Conservation (phyloP, 2,113 vertebrate genomes). For the Scortum barcoo region DNA sequence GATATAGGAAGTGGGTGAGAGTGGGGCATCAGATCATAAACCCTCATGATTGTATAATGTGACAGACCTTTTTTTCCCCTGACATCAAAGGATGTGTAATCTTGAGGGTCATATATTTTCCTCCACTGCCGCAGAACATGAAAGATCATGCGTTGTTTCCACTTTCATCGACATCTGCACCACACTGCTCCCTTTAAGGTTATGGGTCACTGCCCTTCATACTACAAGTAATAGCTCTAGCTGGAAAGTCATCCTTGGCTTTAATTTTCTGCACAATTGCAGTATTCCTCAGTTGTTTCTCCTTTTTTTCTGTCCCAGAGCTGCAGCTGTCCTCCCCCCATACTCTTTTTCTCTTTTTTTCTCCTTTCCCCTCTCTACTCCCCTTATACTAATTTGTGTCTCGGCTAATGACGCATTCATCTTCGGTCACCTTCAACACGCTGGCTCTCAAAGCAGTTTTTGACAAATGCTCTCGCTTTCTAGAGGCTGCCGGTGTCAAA, state of each 20-base stretch:
- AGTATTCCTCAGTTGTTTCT: background rate
- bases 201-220: conserved; percentile 6
- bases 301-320: conserved; percentile 6
- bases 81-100: conserved; percentile 42
- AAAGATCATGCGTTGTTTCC: conserved; percentile 34
- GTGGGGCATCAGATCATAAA: conserved; percentile 41
- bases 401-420: conserved; percentile 71
- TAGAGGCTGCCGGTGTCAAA: conserved; percentile 65
- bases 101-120: conserved; percentile 19
- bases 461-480: conserved; percentile 70
- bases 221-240: background rate
- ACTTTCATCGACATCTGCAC: conserved; percentile 29
- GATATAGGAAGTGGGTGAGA: conserved; percentile 32
- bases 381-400: conserved; percentile 55
- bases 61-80: background rate
- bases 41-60: conserved; percentile 42
- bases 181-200: conserved; percentile 20
- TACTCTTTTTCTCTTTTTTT: no score
- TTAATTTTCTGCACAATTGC: background rate
- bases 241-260: background rate
- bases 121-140: conserved; percentile 14
- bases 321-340: background rate
- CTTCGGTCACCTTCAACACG: conserved; percentile 79
- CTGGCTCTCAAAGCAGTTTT: conserved; percentile 51
- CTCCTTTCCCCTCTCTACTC: conserved; percentile 9